These are phyloP conservation scores for Chamaetylas fuelleborni DNA, from an alignment of 2,113 vertebrate genomes.

Conservation along the genomic window DNA sequence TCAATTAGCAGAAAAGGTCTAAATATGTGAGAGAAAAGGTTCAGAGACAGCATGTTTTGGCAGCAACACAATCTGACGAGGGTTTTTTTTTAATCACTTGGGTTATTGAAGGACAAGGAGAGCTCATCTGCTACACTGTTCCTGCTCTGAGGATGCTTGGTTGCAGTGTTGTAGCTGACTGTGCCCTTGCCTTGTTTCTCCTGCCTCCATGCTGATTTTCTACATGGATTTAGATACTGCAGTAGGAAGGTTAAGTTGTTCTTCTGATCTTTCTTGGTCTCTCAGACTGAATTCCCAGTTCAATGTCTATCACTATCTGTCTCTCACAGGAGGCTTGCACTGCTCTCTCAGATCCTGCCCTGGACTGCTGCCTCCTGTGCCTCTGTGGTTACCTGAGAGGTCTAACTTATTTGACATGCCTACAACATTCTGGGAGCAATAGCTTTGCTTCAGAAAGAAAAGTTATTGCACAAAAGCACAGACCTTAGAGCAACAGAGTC, in stretches of 20 bases:
- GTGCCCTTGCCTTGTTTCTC: background rate
- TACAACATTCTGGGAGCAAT: background rate
- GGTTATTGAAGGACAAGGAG: background rate
- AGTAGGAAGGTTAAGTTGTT: background rate
- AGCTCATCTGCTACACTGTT: background rate
- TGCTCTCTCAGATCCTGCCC: background rate
- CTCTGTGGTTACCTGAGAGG: background rate
- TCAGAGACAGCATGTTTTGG: background rate
- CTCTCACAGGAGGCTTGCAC: background rate
- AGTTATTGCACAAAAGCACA: background rate
- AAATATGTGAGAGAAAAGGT: background rate
- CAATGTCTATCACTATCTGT: background rate
- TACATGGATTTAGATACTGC: background rate
- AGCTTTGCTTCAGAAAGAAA: slow-evolving; percentile 3
- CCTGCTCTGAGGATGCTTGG: background rate
- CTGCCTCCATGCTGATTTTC: background rate
- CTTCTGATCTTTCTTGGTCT: background rate
- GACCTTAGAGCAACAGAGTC: background rate
- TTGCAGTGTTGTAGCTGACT: background rate
- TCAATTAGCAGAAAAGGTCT: background rate
- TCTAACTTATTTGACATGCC: background rate
- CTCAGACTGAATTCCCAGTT: background rate
- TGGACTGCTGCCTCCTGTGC: background rate
- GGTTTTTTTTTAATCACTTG: background rate
- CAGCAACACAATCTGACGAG: background rate